Evolutionary conservation across 2,888 invertebrate genomes (phyloP), one percentile per base, ranked within the genome.

Genomic region (Conchocele bisecta): DNA sequence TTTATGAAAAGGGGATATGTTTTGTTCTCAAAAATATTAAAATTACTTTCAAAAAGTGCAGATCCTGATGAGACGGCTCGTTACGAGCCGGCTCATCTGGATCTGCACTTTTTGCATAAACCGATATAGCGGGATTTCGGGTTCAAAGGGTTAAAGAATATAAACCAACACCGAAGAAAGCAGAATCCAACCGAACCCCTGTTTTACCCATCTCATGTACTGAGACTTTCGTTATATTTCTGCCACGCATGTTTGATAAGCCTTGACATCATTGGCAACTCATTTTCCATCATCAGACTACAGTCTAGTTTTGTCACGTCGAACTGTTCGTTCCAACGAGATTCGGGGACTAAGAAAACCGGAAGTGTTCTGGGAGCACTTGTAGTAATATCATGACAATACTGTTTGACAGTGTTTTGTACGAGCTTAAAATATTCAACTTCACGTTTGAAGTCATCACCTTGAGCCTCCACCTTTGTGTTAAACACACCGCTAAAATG

Each of bases 401-500:
- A 81, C 1, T 33, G 26, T 50, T 64, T 63, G 13, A 76, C 77
- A 24, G 64, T 35, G 15, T 31, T 20, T 59, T 73, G 61, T 31
- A 73, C 64, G n/a, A 37, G 15, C 69, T 63, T 75, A 53, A 83
- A 85, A 53, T 75, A 70, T 35, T 70, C 37, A 9, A 82, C 75
- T 65, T 86, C 84, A 3, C 61, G 42, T 9, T 51, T 24, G 31
- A 86, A 76, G 15, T 69, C 75, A 3, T 22, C n/a, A 2, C 81
- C 82, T 31, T 74, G 66, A 44, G 50, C 28, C 33, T 57, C 24
- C n/a, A 87, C 41, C 44, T 76, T 73, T 15, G 56, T 33, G 69
- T 82, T 71, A 48, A 89, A 84, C 7, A 79, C 76, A 24, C 22
- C 24, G 35, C 74, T 65, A 65, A 88, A 89, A 64, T 75, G 69